Evolutionary conservation across 2,797 vertebrate genomes (phyloP).

Genomic region (Halcyon smyrnensis): DNA sequence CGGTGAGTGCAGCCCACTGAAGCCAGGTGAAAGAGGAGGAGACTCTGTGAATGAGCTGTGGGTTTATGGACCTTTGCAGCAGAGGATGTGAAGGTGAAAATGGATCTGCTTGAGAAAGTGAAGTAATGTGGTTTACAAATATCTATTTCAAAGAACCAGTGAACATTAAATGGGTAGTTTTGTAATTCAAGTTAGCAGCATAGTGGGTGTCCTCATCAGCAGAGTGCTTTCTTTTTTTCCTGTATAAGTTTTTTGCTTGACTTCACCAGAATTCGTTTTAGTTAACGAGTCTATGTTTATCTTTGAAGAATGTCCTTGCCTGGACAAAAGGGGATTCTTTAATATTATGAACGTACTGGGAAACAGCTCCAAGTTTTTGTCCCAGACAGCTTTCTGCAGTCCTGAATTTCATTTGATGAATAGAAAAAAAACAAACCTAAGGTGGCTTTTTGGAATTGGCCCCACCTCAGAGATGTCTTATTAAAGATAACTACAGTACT

Average conservation of each 20-base stretch:
- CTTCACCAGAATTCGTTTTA: neutral
- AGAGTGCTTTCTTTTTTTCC: neutral
- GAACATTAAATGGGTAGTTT: neutral
- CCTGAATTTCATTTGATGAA: neutral
- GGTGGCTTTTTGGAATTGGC: neutral
- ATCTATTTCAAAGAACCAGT: neutral
- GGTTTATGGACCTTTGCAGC: neutral
- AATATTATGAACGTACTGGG: neutral
- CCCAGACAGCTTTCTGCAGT: neutral
- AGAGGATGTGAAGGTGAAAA: neutral
- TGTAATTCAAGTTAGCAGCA: neutral
- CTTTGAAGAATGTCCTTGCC: neutral
- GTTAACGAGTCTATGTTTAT: neutral
- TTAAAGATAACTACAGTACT: neutral
- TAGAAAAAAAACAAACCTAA: neutral
- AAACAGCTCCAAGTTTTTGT: neutral
- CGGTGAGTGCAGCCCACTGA: slow-evolving; percentile 69
- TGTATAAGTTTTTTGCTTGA: neutral
- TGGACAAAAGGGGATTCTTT: neutral
- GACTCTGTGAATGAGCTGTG: neutral
- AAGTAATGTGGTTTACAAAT: neutral
- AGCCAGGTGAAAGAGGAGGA: neutral
- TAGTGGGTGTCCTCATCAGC: neutral
- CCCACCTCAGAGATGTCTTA: neutral
- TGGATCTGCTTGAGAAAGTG: neutral